Percentiles rank a stretch among this genome's conserved stretches.
Conservation (phyloP, 2,797 vertebrate genomes). For the Antennarius maculatus region DNA sequence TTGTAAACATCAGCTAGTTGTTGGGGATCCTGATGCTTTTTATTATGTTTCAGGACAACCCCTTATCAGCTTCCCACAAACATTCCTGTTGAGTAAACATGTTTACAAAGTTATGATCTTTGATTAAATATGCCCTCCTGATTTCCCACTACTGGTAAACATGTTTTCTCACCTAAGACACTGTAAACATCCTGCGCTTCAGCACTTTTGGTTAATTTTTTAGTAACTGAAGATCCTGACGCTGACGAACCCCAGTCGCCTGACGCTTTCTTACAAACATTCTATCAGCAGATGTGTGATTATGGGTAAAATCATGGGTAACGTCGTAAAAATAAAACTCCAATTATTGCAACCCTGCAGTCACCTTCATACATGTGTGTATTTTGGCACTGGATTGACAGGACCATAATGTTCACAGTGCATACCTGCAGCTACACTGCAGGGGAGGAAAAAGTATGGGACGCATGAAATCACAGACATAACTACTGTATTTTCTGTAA, state of each 20-base stretch:
- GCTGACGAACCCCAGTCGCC: too few species aligned
- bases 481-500: not conserved
- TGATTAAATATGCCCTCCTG: constrained; percentile 40
- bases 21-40: constrained; percentile 26
- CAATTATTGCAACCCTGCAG: constrained; percentile 58
- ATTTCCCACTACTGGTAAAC: constrained; percentile 45
- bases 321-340: constrained; percentile 52
- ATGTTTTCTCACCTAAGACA: constrained; percentile 53
- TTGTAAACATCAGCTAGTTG: constrained; percentile 25
- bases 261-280: constrained; percentile 21
- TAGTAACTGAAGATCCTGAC: too few species aligned
- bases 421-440: constrained; percentile 42
- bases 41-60: constrained; percentile 36
- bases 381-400: constrained; percentile 54
- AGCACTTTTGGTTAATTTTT: too few species aligned
- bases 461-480: constrained; percentile 1
- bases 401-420: constrained; percentile 24
- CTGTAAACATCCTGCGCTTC: constrained; percentile 7
- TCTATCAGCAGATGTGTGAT: constrained; percentile 65
- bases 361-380: constrained; percentile 41
- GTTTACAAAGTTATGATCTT: constrained; percentile 52
- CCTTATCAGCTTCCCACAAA: constrained; percentile 46
- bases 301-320: constrained; percentile 62
- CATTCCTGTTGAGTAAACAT: constrained; percentile 44
- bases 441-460: constrained; percentile 14